Evolutionary conservation across 2,888 invertebrate species (phyloP).

Genomic region (Xanthostigma xanthostigma): DNA sequence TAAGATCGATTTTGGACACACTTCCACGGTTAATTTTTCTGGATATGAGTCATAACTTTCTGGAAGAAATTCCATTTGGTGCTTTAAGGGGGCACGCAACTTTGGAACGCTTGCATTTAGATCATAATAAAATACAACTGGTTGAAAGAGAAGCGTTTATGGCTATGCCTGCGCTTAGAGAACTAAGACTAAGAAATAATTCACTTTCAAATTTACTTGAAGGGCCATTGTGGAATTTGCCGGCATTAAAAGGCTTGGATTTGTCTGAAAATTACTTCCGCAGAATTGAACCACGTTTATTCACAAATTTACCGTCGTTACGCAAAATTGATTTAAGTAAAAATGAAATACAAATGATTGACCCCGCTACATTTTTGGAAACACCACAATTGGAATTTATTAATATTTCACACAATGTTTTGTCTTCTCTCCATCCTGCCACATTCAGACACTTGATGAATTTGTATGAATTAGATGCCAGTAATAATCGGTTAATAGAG

Average conservation of each 20-base stretch:
- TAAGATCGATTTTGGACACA: conserved; percentile 59
- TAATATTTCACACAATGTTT: conserved; percentile 62
- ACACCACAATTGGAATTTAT: conserved; percentile 61
- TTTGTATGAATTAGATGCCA: conserved; percentile 65
- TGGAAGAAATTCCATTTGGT: conserved; percentile 64
- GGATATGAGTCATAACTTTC: conserved; percentile 62
- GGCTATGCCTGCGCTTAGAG: conserved; percentile 70
- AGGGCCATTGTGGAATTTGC: conserved; percentile 71
- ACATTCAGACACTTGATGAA: conserved; percentile 60
- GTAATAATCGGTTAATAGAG: conserved; percentile 54
- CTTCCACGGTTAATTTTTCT: conserved; percentile 62
- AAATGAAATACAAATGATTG: conserved; percentile 53
- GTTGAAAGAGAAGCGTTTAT: conserved; percentile 68
- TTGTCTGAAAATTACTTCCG: conserved; percentile 60
- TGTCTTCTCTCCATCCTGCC: conserved; percentile 55
- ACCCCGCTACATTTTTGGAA: conserved; percentile 57
- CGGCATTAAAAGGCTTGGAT: conserved; percentile 71
- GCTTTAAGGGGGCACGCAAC: conserved; percentile 65
- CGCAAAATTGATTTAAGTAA: conserved; percentile 61
- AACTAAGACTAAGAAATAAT: conserved; percentile 69
- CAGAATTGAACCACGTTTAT: conserved; percentile 51
- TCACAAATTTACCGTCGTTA: conserved; percentile 59
- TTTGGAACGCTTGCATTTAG: conserved; percentile 64
- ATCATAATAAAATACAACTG: conserved; percentile 58
- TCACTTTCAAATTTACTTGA: conserved; percentile 58